A percentile compares a stretch with the other conserved stretches of the same genome.
Conservation (phyloP, 2,113 vertebrate species). For the Ictalurus punctatus region DNA sequence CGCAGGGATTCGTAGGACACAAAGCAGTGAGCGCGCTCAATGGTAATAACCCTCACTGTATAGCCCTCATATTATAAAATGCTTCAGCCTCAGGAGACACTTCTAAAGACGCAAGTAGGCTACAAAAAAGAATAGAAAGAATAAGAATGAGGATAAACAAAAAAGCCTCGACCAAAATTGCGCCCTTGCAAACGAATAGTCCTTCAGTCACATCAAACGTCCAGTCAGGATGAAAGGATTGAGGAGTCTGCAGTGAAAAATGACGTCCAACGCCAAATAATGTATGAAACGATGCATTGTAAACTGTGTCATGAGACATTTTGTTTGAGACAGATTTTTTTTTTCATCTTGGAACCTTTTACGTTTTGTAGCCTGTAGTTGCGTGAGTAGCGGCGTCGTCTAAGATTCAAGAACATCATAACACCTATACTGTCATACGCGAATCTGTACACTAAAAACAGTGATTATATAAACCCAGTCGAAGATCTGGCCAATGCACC, state of each 20-base stretch:
- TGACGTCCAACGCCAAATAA: background rate
- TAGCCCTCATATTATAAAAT: too few species aligned
- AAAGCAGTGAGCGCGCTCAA: background rate
- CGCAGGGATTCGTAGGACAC: background rate
- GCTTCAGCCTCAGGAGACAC: background rate
- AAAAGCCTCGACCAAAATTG: background rate
- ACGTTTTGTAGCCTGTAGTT: background rate
- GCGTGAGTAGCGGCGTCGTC: background rate
- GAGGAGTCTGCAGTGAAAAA: background rate
- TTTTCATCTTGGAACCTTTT: background rate
- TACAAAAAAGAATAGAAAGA: background rate
- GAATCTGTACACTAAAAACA: background rate
- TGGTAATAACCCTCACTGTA: background rate
- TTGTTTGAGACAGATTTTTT: background rate
- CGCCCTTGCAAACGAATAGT: background rate
- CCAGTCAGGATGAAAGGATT: background rate
- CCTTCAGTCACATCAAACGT: background rate
- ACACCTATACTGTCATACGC: background rate
- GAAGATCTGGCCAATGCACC: conserved; percentile 22
- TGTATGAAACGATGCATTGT: background rate
- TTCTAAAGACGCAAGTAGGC: background rate
- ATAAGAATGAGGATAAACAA: background rate
- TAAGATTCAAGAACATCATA: background rate
- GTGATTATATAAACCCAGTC: background rate
- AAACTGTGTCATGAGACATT: too few species aligned